phyloP scores from a whole-genome alignment of 1,140 invertebrate species.

The Homalodisca vitripennis region DNA sequence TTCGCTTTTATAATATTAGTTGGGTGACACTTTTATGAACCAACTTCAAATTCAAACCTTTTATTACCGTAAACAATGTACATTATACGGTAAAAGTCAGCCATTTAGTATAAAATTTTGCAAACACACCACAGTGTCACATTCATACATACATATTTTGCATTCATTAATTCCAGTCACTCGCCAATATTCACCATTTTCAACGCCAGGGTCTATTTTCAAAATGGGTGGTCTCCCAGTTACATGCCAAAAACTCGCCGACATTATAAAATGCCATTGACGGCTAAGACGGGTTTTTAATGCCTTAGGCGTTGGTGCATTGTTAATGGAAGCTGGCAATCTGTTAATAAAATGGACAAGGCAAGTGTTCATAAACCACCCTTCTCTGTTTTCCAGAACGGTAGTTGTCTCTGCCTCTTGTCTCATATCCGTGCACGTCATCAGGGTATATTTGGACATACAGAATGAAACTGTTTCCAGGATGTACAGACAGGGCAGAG shows the following conservation, averaged over 20 bases:
- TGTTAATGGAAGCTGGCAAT: background rate
- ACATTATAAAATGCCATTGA: background rate
- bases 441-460: no score
- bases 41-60: background rate
- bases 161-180: background rate
- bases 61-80: background rate
- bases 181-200: background rate
- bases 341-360: background rate
- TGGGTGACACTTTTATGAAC: background rate
- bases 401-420: background rate
- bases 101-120: background rate
- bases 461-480: no score
- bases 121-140: background rate
- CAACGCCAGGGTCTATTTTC: background rate
- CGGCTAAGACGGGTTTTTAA: background rate
- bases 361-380: background rate
- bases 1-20: no score
- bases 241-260: background rate
- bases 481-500: no score
- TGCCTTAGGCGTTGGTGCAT: background rate
- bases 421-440: background rate
- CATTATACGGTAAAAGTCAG: background rate
- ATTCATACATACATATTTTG: background rate
- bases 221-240: background rate
- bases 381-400: background rate